phyloP scores from a whole-genome alignment of 2,888 invertebrate genomes.

The Lithophane leautieri region DNA sequence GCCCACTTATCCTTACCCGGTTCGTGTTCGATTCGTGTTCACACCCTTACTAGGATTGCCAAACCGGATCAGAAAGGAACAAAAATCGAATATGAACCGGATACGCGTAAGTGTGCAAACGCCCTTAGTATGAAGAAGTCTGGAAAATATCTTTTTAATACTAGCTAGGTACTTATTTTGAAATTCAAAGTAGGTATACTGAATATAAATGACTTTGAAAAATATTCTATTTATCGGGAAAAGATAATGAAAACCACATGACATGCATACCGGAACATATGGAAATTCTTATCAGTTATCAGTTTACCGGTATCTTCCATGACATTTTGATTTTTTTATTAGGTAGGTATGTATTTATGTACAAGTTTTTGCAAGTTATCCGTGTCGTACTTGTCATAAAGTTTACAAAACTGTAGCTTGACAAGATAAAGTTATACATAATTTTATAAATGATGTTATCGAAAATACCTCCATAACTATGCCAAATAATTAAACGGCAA shows the following conservation, averaged over 20 bases:
- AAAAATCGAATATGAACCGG: too few species aligned
- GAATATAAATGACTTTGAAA: constrained; percentile 6
- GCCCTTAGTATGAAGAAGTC: background rate
- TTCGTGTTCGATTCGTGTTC: too few species aligned
- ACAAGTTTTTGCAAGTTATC: constrained; percentile 21
- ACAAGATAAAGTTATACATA: background rate
- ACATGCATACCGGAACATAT: constrained; percentile 32
- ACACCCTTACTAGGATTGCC: too few species aligned
- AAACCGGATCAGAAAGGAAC: too few species aligned
- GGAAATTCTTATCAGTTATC: constrained; percentile 29
- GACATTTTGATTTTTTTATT: constrained; percentile 19
- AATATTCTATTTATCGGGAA: background rate
- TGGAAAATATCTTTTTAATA: background rate
- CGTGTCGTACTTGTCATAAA: background rate
- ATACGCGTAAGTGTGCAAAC: too few species aligned
- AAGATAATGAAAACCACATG: constrained; percentile 42
- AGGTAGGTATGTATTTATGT: background rate
- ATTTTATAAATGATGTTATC: constrained; percentile 12
- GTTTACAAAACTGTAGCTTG: background rate
- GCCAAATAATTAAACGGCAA: background rate
- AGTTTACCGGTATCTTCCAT: constrained; percentile 6
- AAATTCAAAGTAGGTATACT: constrained; percentile 4
- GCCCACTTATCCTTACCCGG: too few species aligned
- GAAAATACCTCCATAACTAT: background rate
- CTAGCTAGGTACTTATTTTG: background rate